Conservation (phyloP, 53 echinoderm and acorn worm species). For the Mesocentrotus franciscanus region DNA sequence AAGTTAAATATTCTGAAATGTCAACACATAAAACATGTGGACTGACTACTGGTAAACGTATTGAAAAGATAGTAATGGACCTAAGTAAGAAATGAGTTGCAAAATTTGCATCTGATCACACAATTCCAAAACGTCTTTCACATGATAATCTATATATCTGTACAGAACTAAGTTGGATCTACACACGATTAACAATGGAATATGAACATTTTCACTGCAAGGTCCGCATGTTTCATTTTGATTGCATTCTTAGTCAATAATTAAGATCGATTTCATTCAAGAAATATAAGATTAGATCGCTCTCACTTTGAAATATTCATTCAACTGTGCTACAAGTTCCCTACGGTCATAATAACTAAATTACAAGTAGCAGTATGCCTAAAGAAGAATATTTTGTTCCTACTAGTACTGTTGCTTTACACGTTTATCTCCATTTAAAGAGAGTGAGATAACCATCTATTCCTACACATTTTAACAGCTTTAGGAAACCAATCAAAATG, state of each 20-base stretch:
- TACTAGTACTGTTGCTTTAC: slow-evolving; percentile 58
- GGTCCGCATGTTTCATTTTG: not conserved
- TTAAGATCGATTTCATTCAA: not conserved
- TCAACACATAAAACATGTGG: not conserved
- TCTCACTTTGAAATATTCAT: slow-evolving; percentile 4
- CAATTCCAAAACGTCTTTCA: slow-evolving; percentile 9
- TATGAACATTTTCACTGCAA: slow-evolving; percentile 36
- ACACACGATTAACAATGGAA: not conserved
- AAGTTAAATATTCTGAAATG: not conserved
- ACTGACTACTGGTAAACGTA: not conserved
- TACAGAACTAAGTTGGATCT: not conserved
- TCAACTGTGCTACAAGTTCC: not conserved
- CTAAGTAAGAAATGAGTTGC: slow-evolving; percentile 24
- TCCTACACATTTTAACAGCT: slow-evolving; percentile 20
- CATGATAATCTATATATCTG: slow-evolving; percentile 30
- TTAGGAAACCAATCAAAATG: not conserved
- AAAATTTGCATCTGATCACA: slow-evolving; percentile 39
- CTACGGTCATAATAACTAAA: not conserved
- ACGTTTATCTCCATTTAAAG: not conserved
- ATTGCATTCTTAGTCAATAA: slow-evolving; percentile 13
- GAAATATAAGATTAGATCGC: not conserved
- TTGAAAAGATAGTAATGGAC: not conserved
- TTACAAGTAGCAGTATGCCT: not conserved
- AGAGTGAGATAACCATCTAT: slow-evolving; percentile 15
- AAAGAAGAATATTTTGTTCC: slow-evolving; percentile 47